Base-by-base conservation (phyloP, 2,797 vertebrate genomes). In the Distichodus sexfasciatus region DNA sequence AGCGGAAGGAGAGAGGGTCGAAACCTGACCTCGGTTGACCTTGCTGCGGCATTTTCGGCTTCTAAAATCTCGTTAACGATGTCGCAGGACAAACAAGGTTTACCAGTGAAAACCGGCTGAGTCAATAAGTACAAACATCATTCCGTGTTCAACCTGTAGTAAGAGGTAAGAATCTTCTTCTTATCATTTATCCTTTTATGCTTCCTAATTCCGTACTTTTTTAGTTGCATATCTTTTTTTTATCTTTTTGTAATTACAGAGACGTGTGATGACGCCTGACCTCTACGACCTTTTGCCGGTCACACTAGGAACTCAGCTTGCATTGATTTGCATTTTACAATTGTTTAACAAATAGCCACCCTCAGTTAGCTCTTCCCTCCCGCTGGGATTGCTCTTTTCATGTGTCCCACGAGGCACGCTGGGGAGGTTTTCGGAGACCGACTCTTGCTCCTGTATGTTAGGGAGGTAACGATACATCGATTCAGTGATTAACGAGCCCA, bases 331-430 rank as follows among this genome's bases (percentile, higher is more conserved):
- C 87, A 90, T 90, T 89, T 86, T 79, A 84, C 76, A 85, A 85
- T 85, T 87, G 85, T 89, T 84, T 86, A 87, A 85, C 86, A 90
- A 89, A 90, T 86, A 87, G 74, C 83, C 85, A 84, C 84, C 84
- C 78, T 64, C 80, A 74, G 80, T 75, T 82, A 65, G 76, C 65
- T 75, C 79, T 80, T 58, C 72, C 79, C 83, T 76, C 86, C 85
- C 70, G 70, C 83, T 79, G 82, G 85, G 87, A 88, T n/a, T n/a
- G n/a, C 75, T 82, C 83, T 76, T 74, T 80, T 73, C 46, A 17
- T 66, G 48, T 53, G 23, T 66, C 47, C 57, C 62, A n/a, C 35
- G 61, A 66, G 54, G 60, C 43, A 29, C 79, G 82, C 15, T 8
- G 5, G 46, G 23, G 46, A n/a, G n/a, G n/a, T n/a, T n/a, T n/a